Base-by-base conservation (phyloP, 2,113 vertebrate genomes). In the Panurus biarmicus region DNA sequence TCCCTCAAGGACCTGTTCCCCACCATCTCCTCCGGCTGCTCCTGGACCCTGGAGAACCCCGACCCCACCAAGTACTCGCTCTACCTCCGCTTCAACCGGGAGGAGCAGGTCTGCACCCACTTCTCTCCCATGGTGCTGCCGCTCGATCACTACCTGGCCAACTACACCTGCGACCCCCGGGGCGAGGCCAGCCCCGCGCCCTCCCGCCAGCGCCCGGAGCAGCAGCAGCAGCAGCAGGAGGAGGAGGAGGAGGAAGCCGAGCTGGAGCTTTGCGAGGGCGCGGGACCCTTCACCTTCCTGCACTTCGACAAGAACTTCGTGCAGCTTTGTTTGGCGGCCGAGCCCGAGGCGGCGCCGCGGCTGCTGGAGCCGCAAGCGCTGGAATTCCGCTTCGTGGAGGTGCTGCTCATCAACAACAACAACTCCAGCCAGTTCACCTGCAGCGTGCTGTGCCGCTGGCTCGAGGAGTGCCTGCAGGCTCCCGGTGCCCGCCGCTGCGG, bases 301-400 rank as follows among this genome's bases (percentile, higher is more conserved):
- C 99, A 99, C 89, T 99, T 99, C 14, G 99, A 99, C 97, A 99
- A 99, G 98, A 99, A 99, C 98, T 99, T 99, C 7, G 98, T 99
- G 92, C 99, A 99, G 94, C 96, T 99, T 28, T 99, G 99, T 97
- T 97, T 99, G 76, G 98, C 98, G 0, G 97, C 97, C 0, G 98
- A 98, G 81, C 97, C 98, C 12, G 97, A 96, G 5, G 97, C 96
- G 20, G 98, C 96, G 36, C 97, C 97, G 40, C 97, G 97, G 40
- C 98, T 97, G 64, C 98, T 96, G 95, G 98, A 96, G 2, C 98
- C 98, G 10, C 98, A 98, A 5, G 98, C 98, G 24, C 97, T 99
- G 93, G 99, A 98, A 73, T 98, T 99, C 73, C 98, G 98, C 75
- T 98, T 99, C 12, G 98, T 99, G 10, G 99, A 99, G 96, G 98